Evolutionary conservation across 37 sponge, comb jelly and placozoan species (phyloP).

Genomic region (Sycon ciliatum): DNA sequence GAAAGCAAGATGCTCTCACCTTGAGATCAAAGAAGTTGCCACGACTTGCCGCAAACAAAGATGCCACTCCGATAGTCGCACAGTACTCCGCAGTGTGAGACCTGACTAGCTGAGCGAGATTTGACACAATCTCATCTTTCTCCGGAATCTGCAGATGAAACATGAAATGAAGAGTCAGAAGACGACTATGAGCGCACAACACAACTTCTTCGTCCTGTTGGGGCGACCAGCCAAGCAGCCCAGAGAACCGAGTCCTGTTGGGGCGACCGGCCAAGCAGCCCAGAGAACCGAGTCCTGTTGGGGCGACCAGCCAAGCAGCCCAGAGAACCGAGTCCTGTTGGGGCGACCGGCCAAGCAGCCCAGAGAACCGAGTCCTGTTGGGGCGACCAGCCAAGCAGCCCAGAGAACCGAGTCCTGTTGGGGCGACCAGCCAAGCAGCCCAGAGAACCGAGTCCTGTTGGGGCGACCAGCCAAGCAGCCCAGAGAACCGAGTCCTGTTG

Average conservation of each 20-base stretch:
- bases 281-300: no score
- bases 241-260: no score
- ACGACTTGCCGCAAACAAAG: background rate
- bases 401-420: no score
- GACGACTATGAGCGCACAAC: background rate
- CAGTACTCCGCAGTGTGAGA: slow-evolving; percentile 35
- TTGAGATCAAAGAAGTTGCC: background rate
- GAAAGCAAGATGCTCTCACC: no score
- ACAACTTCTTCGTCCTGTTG: background rate
- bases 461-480: no score
- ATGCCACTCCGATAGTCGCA: slow-evolving; percentile 10
- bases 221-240: no score
- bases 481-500: no score
- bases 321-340: background rate
- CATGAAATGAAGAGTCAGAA: background rate
- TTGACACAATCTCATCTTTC: slow-evolving; percentile 45
- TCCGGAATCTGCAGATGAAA: slow-evolving; percentile 8
- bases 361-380: no score
- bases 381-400: no score
- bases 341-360: background rate
- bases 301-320: slow-evolving; percentile 72
- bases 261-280: no score
- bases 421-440: no score
- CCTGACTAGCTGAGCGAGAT: slow-evolving; percentile 30
- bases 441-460: no score